Percentiles rank a stretch among this genome's conserved stretches.
phyloP scores from a whole-genome alignment of 2,888 invertebrate genomes.

The Myopa tessellatipennis region DNA sequence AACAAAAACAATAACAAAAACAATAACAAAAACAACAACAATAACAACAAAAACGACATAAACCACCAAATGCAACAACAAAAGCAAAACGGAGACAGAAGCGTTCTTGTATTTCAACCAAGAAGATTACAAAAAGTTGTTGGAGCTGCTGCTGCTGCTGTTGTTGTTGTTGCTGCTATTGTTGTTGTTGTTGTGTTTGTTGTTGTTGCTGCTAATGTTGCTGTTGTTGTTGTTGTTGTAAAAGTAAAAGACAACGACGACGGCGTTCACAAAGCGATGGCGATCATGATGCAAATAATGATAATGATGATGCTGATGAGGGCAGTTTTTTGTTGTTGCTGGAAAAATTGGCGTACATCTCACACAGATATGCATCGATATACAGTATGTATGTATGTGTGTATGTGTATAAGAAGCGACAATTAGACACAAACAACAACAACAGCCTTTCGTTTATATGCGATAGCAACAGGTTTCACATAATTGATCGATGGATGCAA shows the following conservation, averaged over 20 bases:
- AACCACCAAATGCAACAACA: background rate
- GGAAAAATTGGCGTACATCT: too few species aligned
- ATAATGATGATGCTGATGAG: background rate
- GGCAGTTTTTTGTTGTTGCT: background rate
- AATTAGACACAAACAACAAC: too few species aligned
- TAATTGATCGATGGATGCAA: too few species aligned
- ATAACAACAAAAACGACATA: slow-evolving; percentile 23
- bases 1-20: slow-evolving; percentile 1
- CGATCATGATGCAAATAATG: background rate
- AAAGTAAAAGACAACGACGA: background rate
- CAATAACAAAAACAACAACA: slow-evolving; percentile 11
- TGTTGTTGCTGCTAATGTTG: background rate
- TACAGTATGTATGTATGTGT: too few species aligned
- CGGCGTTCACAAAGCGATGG: background rate
- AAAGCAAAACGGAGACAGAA: background rate
- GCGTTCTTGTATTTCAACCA: too few species aligned
- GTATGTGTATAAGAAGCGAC: too few species aligned
- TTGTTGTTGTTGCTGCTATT: slow-evolving; percentile 7
- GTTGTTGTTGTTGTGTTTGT: background rate
- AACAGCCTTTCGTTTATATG: too few species aligned
- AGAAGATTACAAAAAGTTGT: background rate
- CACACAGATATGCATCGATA: too few species aligned
- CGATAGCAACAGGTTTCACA: too few species aligned
- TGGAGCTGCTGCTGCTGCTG: background rate
- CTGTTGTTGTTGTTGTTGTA: background rate